These are phyloP conservation scores for Scaptomyza hsui DNA, from an alignment of 1,140 invertebrate species.

Conservation along the genomic window DNA sequence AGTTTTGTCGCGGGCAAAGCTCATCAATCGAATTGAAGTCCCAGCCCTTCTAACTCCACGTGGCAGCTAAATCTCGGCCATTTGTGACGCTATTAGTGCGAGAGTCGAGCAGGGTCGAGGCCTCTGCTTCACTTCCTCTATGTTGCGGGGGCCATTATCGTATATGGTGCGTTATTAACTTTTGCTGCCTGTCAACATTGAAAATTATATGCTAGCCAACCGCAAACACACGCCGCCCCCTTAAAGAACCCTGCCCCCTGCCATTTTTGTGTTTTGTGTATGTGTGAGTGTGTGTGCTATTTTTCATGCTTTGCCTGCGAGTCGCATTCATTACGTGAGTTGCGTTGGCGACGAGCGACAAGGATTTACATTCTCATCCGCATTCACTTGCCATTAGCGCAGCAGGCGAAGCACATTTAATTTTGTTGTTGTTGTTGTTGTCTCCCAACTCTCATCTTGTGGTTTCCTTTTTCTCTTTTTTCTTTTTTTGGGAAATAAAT, in stretches of 20 bases:
- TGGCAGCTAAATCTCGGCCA: constrained; percentile 68
- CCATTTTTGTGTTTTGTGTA: constrained; percentile 33
- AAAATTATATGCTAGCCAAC: constrained; percentile 71
- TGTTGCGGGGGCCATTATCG: constrained; percentile 59
- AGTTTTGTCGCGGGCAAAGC: constrained; percentile 50
- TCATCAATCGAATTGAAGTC: constrained; percentile 79
- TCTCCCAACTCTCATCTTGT: constrained; percentile 3
- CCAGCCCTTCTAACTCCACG: background rate
- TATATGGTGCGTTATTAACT: constrained; percentile 78
- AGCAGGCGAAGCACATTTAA: constrained; percentile 68
- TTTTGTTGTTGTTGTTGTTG: constrained; percentile 50
- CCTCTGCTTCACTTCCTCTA: constrained; percentile 8
- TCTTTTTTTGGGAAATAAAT: constrained; percentile 68
- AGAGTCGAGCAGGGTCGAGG: background rate
- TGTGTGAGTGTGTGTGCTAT: constrained; percentile 43
- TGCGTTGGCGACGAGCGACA: constrained; percentile 61
- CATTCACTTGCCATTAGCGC: constrained; percentile 61
- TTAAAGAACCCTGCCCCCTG: background rate
- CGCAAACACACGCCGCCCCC: constrained; percentile 24
- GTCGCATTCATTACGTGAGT: constrained; percentile 77
- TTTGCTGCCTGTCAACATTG: constrained; percentile 77
- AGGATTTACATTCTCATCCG: constrained; percentile 12
- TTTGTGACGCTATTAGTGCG: constrained; percentile 72
- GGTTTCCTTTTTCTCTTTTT: constrained; percentile 43
- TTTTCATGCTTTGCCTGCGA: constrained; percentile 69